A percentile compares a stretch with the other conserved stretches of the same genome.
These are phyloP conservation scores for Tortricodes alternella DNA, from an alignment of 2,888 invertebrate genomes.

Conservation along the genomic window DNA sequence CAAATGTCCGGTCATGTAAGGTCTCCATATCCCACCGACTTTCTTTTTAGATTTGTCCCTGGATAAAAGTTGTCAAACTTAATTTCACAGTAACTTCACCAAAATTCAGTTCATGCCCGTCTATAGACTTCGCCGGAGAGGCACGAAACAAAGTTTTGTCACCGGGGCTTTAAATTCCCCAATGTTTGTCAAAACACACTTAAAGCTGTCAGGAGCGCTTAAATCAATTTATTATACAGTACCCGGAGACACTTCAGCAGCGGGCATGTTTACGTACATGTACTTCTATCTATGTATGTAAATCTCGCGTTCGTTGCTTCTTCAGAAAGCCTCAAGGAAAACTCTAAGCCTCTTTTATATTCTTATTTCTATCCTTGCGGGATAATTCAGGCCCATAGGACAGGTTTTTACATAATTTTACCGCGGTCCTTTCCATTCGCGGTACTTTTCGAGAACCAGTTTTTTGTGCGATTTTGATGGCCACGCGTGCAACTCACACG, in stretches of 20 bases:
- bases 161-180: constrained; percentile 72
- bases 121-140: constrained; percentile 53
- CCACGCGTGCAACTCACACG: constrained; percentile 54
- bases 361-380: constrained; percentile 78
- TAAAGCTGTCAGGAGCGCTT: constrained; percentile 77
- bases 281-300: constrained; percentile 66
- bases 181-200: constrained; percentile 79
- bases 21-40: not conserved
- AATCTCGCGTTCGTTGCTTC: constrained; percentile 72
- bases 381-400: constrained; percentile 79
- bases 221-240: constrained; percentile 81
- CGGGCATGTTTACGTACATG: constrained; percentile 59
- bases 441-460: constrained; percentile 53
- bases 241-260: constrained; percentile 67
- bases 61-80: constrained; percentile 39
- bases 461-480: constrained; percentile 50
- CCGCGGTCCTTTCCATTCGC: constrained; percentile 67
- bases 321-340: constrained; percentile 74
- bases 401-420: constrained; percentile 80
- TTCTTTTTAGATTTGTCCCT: constrained; percentile 37
- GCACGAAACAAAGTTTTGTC: constrained; percentile 69
- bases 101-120: constrained; percentile 55
- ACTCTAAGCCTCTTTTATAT: constrained; percentile 80
- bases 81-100: constrained; percentile 50
- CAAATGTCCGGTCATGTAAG: not conserved